These are phyloP conservation scores for Sebastes kiyomatsui DNA, from an alignment of 2,797 vertebrate genomes.

Conservation along the genomic window DNA sequence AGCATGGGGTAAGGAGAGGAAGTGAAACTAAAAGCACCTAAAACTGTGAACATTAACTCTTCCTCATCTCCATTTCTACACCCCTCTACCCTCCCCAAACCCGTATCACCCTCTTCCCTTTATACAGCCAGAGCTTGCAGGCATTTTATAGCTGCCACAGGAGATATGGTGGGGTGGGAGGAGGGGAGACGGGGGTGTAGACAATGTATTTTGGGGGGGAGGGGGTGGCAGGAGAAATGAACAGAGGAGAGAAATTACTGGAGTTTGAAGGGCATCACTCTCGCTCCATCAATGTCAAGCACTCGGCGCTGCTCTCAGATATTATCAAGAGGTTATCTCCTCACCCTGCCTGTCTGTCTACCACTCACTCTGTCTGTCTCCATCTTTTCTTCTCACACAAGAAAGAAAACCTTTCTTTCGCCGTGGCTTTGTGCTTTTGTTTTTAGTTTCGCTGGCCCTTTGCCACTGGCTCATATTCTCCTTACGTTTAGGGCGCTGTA, in stretches of 20 bases:
- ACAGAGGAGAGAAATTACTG: slow-evolving; percentile 71
- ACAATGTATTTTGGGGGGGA: slow-evolving; percentile 56
- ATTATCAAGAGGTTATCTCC: slow-evolving; percentile 82
- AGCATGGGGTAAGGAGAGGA: not conserved
- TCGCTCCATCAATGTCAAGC: slow-evolving; percentile 80
- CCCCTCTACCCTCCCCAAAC: slow-evolving; percentile 16
- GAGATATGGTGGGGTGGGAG: slow-evolving; percentile 38
- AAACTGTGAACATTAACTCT: slow-evolving; percentile 6
- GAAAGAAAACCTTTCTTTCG: slow-evolving; percentile 47
- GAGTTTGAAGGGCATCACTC: slow-evolving; percentile 86
- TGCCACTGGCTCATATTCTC: slow-evolving; percentile 33
- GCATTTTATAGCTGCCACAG: slow-evolving; percentile 71
- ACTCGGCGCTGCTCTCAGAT: slow-evolving; percentile 68
- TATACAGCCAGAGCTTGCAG: slow-evolving; percentile 50
- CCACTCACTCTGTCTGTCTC: slow-evolving; percentile 62
- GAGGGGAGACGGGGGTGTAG: slow-evolving; percentile 25
- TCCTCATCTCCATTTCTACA: slow-evolving; percentile 35
- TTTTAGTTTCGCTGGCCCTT: slow-evolving; percentile 40
- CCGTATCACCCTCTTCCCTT: slow-evolving; percentile 29
- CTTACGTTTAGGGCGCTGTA: slow-evolving; percentile 4
- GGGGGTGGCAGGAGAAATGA: slow-evolving; percentile 57
- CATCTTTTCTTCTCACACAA: slow-evolving; percentile 65
- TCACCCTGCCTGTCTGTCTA: slow-evolving; percentile 62
- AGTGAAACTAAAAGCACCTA: not conserved
- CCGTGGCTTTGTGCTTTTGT: slow-evolving; percentile 56